Conservation (phyloP, 2,888 invertebrate genomes). For the Lasiommata megera region DNA sequence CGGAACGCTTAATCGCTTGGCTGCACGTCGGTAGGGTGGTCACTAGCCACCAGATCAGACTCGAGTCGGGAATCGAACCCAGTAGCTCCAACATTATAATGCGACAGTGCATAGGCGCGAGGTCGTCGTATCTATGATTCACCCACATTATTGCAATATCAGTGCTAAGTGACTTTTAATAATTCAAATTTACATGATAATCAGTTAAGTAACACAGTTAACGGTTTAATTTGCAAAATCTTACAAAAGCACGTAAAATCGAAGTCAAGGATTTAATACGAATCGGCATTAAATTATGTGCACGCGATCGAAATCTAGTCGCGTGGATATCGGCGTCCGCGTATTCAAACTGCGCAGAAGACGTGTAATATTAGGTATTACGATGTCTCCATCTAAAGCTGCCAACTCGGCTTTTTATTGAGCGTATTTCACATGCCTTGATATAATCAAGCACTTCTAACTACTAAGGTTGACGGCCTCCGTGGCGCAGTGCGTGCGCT, state of each 20-base stretch:
- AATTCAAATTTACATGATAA: neutral
- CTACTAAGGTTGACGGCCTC: no score
- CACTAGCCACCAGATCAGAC: no score
- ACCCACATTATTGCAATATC: neutral
- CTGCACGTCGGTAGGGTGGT: no score
- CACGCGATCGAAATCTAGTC: constrained; percentile 22
- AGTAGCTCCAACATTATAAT: no score
- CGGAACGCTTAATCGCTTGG: no score
- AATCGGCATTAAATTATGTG: constrained; percentile 3
- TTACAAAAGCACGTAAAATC: neutral
- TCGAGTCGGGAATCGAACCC: no score
- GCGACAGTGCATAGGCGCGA: no score
- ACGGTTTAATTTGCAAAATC: neutral
- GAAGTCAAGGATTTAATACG: constrained; percentile 15
- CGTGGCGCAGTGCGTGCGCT: no score
- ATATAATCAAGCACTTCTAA: no score
- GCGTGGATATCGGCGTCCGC: constrained; percentile 7
- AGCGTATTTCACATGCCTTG: neutral
- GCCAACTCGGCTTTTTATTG: constrained; percentile 9
- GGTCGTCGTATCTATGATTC: no score
- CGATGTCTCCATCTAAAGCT: constrained; percentile 33
- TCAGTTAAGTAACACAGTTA: neutral
- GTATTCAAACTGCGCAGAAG: constrained; percentile 41
- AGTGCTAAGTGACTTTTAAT: no score
- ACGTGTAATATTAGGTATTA: constrained; percentile 38